Conservation (phyloP, 2,888 invertebrate genomes). For the Mimumesa dahlbomi region DNA sequence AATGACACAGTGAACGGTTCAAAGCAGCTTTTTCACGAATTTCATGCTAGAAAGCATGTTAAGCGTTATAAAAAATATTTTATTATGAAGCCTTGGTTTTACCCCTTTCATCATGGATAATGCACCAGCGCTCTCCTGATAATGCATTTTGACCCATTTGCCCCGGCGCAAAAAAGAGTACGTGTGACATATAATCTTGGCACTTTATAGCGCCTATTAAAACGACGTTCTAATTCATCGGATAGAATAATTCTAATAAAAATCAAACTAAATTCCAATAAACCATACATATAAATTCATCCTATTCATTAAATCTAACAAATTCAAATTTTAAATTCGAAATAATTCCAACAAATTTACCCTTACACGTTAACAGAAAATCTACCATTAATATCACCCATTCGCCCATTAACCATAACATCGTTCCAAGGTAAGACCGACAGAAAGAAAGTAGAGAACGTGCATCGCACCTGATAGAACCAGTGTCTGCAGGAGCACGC, state of each 20-base stretch:
- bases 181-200: constrained; percentile 46
- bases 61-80: constrained; percentile 48
- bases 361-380: no score
- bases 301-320: no score
- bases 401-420: no score
- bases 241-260: background rate
- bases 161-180: constrained; percentile 11
- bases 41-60: constrained; percentile 29
- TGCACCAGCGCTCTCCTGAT: constrained; percentile 41
- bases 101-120: constrained; percentile 51
- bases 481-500: constrained; percentile 8
- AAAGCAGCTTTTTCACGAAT: constrained; percentile 10
- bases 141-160: constrained; percentile 56
- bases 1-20: constrained; percentile 29
- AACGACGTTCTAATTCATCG: background rate
- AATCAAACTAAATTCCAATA: no score
- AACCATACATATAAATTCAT: no score
- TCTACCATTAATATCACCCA: no score
- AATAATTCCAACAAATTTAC: no score
- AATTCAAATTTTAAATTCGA: no score
- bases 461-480: constrained; percentile 7
- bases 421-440: background rate
- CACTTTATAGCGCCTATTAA: constrained; percentile 50
- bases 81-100: constrained; percentile 38
- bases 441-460: constrained; percentile 9